Evolutionary conservation across 1,140 invertebrate species (phyloP).

Genomic region (Heliconius himera): DNA sequence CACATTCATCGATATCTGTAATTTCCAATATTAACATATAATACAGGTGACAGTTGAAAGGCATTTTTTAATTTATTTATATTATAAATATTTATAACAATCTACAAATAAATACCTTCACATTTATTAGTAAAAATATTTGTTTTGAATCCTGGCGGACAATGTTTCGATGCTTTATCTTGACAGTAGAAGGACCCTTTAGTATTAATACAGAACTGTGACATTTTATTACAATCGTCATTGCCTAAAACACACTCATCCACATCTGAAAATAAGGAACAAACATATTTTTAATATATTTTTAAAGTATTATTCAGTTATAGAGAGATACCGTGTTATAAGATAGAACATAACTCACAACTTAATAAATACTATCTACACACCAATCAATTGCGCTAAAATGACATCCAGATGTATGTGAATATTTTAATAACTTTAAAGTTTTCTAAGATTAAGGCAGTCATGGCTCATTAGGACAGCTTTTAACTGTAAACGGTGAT

Average conservation of each 20-base stretch:
- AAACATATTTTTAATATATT: background rate
- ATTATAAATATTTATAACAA: background rate
- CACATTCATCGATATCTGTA: conserved; percentile 90
- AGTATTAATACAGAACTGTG: conserved; percentile 87
- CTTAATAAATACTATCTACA: too few species aligned
- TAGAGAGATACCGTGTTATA: too few species aligned
- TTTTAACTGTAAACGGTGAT: too few species aligned
- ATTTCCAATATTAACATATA: background rate
- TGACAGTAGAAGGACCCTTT: conserved; percentile 86
- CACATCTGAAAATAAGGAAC: conserved; percentile 81
- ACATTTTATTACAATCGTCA: conserved; percentile 84
- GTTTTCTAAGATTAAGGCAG: too few species aligned
- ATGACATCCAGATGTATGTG: too few species aligned
- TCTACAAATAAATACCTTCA: conserved; percentile 76
- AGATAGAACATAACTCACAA: too few species aligned
- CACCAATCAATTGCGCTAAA: too few species aligned
- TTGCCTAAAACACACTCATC: conserved; percentile 85
- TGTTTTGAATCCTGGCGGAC: conserved; percentile 87
- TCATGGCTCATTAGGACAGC: too few species aligned
- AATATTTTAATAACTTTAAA: too few species aligned
- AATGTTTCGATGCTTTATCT: conserved; percentile 82
- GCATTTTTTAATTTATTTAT: too few species aligned
- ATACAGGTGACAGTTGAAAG: too few species aligned
- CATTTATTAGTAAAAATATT: conserved; percentile 80
- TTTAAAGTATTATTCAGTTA: too few species aligned